A percentile compares a stretch with the other conserved stretches of the same genome.
phyloP scores from a whole-genome alignment of 2,113 vertebrate species.

The Saguinus midas region DNA sequence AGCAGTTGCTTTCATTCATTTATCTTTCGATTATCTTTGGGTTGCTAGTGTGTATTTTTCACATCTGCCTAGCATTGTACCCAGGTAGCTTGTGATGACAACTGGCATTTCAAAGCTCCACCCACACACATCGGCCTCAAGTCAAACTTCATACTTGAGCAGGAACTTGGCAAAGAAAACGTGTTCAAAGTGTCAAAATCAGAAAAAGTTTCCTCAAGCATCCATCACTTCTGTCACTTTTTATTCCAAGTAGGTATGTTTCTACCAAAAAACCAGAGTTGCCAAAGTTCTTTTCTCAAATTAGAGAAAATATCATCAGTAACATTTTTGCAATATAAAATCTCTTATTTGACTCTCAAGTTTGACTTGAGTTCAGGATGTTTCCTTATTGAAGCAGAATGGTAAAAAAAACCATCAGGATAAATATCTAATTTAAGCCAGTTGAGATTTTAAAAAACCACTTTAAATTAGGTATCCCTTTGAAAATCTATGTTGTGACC shows the following conservation, averaged over 20 bases:
- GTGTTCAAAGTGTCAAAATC: not conserved
- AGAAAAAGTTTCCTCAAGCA: not conserved
- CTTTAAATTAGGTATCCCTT: not conserved
- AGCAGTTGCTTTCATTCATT: not conserved
- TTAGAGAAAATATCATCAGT: not conserved
- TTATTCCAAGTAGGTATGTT: not conserved
- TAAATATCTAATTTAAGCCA: not conserved
- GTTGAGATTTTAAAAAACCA: not conserved
- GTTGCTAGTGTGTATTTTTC: not conserved
- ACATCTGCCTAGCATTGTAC: not conserved
- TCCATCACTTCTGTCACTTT: not conserved
- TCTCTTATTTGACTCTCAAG: not conserved
- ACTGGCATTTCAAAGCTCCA: not conserved
- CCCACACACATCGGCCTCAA: not conserved
- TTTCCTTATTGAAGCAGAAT: not conserved
- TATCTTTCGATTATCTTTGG: not conserved
- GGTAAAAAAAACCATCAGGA: not conserved
- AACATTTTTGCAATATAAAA: not conserved
- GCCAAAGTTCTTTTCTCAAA: not conserved
- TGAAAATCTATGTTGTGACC: not conserved
- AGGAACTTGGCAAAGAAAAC: not conserved
- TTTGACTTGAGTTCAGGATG: not conserved
- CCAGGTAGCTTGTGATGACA: not conserved
- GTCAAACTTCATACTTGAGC: not conserved
- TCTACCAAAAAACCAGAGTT: not conserved